phyloP scores from a whole-genome alignment of 2,113 vertebrate genomes.

The Maccullochella peelii region DNA sequence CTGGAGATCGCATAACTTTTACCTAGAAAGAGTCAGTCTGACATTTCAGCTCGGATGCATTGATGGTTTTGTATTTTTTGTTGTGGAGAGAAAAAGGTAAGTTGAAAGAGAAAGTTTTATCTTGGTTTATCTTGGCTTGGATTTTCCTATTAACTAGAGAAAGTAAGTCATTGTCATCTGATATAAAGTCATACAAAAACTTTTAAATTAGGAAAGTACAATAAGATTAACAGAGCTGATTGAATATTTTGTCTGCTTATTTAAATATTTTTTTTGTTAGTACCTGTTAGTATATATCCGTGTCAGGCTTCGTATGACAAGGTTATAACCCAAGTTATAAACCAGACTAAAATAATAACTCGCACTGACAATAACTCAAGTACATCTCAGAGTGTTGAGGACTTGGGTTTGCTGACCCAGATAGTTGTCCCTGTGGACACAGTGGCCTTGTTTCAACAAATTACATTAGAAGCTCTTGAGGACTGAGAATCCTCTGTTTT shows the following conservation, averaged over 20 bases:
- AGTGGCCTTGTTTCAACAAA: slow-evolving; percentile 82
- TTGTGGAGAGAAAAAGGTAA: slow-evolving; percentile 61
- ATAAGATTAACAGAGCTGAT: not conserved
- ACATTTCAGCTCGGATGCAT: not conserved
- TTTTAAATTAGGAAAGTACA: not conserved
- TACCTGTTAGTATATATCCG: not conserved
- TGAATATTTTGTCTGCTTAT: not conserved
- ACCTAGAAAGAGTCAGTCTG: slow-evolving; percentile 14
- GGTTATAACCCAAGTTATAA: not conserved
- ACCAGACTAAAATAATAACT: slow-evolving; percentile 24
- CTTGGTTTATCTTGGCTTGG: not conserved
- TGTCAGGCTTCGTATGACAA: not conserved
- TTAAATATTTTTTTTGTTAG: not conserved
- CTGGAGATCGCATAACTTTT: slow-evolving; percentile 8
- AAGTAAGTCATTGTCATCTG: not conserved
- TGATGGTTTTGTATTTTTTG: slow-evolving; percentile 36
- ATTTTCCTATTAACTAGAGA: too few species aligned
- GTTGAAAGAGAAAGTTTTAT: slow-evolving; percentile 17
- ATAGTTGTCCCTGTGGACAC: slow-evolving; percentile 66
- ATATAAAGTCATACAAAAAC: not conserved
- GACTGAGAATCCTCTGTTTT: slow-evolving; percentile 39
- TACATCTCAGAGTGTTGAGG: slow-evolving; percentile 34
- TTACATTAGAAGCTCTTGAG: slow-evolving; percentile 62
- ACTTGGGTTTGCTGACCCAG: slow-evolving; percentile 70
- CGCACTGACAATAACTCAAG: slow-evolving; percentile 40